These are phyloP conservation scores for Dendrocincla tyrannina DNA, from an alignment of 2,797 vertebrate species.

Conservation along the genomic window DNA sequence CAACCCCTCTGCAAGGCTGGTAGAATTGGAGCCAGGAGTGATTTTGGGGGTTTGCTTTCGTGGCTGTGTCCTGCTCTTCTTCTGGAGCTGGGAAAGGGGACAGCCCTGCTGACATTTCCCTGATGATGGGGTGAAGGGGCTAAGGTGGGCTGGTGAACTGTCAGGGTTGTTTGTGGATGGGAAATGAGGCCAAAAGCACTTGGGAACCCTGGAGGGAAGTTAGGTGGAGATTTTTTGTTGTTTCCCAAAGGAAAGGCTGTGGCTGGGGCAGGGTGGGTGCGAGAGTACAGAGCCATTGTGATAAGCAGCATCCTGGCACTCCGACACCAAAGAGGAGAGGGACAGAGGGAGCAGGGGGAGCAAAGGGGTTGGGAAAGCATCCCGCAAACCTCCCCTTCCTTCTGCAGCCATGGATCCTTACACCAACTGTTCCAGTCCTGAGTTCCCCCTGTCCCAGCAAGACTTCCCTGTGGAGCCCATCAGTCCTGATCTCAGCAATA, in stretches of 20 bases:
- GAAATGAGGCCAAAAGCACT: neutral
- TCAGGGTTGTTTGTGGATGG: neutral
- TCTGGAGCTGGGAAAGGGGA: neutral
- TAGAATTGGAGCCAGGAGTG: neutral
- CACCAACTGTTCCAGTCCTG: slow-evolving; percentile 74
- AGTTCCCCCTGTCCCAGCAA: neutral
- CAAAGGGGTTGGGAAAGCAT: neutral
- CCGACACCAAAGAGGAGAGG: neutral
- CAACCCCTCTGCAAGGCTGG: accelerated
- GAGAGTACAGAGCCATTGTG: neutral
- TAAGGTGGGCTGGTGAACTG: neutral
- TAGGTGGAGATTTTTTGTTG: neutral
- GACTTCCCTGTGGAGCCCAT: slow-evolving; percentile 7
- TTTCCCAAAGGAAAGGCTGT: neutral
- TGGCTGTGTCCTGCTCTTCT: neutral
- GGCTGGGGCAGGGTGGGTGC: neutral
- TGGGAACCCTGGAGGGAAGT: neutral
- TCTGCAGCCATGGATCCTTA: slow-evolving; percentile 43
- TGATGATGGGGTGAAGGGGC: accelerated
- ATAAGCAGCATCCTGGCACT: neutral
- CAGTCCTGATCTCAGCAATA: slow-evolving; percentile 72
- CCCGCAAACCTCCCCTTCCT: accelerated
- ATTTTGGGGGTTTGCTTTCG: neutral
- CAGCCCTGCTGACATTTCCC: neutral
- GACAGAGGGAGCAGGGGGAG: neutral